phyloP scores from a whole-genome alignment of 1,140 invertebrate species.

The Drosophila varians region DNA sequence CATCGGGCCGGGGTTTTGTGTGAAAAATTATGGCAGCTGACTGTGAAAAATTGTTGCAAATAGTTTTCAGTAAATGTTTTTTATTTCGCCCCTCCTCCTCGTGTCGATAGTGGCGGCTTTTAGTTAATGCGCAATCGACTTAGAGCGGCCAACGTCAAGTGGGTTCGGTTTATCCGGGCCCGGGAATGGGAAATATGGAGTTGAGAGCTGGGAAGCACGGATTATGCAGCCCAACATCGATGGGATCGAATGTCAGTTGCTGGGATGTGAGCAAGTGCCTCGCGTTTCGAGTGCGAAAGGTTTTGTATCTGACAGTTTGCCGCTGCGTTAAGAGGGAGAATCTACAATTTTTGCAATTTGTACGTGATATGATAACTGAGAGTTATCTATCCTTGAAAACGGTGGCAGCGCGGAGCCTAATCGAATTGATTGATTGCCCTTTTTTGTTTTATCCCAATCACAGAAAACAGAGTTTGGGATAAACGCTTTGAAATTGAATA shows the following conservation, averaged over 20 bases:
- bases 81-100: constrained; percentile 33
- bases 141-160: constrained; percentile 45
- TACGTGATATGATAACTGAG: constrained; percentile 62
- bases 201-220: constrained; percentile 3
- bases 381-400: constrained; percentile 27
- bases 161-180: constrained; percentile 43
- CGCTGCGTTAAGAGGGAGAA: constrained; percentile 6
- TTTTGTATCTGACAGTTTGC: constrained; percentile 47
- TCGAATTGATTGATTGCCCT: constrained; percentile 38
- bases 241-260: constrained; percentile 65
- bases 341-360: constrained; percentile 55
- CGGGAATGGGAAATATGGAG: constrained; percentile 14
- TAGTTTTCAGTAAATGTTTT: constrained; percentile 78
- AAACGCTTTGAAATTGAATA: constrained; percentile 39
- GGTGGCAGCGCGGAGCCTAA: constrained; percentile 20
- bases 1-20: constrained; percentile 52
- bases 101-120: constrained; percentile 66
- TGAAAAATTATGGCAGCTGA: constrained; percentile 80
- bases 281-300: constrained; percentile 38
- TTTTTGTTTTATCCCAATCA: constrained; percentile 1
- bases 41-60: constrained; percentile 82
- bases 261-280: constrained; percentile 54
- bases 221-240: constrained; percentile 57
- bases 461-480: constrained; percentile 5
- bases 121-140: constrained; percentile 64